These are phyloP conservation scores for Enteromius treurensis DNA, from an alignment of 2,797 vertebrate species.

Conservation along the genomic window DNA sequence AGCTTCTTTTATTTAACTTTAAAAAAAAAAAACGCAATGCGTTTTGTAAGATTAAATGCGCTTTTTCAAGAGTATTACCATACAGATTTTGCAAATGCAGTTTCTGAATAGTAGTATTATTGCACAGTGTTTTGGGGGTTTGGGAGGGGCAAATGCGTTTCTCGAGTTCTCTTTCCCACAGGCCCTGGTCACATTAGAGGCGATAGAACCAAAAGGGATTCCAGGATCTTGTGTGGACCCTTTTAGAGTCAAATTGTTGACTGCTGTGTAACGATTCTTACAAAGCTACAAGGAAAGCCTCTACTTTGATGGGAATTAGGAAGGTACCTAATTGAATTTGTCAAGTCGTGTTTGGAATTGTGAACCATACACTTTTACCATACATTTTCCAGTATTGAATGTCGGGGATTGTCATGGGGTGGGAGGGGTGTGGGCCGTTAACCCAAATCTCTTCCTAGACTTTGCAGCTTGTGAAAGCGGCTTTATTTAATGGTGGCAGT, in stretches of 20 bases:
- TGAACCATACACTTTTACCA: slow-evolving; percentile 10
- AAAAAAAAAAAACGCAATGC: neutral
- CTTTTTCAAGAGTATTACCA: neutral
- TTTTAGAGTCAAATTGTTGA: slow-evolving; percentile 64
- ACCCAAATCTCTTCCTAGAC: slow-evolving; percentile 80
- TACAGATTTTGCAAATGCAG: slow-evolving; percentile 41
- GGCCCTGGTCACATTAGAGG: slow-evolving; percentile 66
- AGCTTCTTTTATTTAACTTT: slow-evolving; percentile 64
- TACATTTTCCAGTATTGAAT: slow-evolving; percentile 7
- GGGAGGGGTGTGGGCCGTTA: slow-evolving; percentile 72
- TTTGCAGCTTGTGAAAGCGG: slow-evolving; percentile 77
- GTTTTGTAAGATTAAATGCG: neutral
- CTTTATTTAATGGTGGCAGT: slow-evolving; percentile 61
- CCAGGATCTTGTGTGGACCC: slow-evolving; percentile 62
- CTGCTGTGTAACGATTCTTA: slow-evolving; percentile 65
- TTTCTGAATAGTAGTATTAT: slow-evolving; percentile 20
- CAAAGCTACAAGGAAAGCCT: slow-evolving; percentile 65
- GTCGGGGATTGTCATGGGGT: slow-evolving; percentile 52
- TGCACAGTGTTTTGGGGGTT: slow-evolving; percentile 43
- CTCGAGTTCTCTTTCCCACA: slow-evolving; percentile 80
- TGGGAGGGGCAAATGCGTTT: slow-evolving; percentile 69
- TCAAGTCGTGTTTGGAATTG: slow-evolving; percentile 44
- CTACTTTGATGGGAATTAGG: slow-evolving; percentile 68
- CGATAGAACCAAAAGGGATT: slow-evolving; percentile 66
- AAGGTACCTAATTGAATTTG: slow-evolving; percentile 72